Conservation (phyloP, 2,888 invertebrate species). For the Eupithecia dodoneata region DNA sequence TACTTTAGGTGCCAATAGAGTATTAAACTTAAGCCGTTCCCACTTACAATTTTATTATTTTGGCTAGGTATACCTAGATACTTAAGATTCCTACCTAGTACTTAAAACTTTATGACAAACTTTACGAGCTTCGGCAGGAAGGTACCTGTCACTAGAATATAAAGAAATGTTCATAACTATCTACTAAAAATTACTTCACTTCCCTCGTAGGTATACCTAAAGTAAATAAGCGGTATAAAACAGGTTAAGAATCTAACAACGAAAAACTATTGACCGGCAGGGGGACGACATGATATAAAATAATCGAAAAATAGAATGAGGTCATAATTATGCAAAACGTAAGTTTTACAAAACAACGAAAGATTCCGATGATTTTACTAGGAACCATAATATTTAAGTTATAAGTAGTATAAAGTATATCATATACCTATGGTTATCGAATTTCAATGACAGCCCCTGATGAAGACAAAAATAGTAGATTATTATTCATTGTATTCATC, state of each 20-base stretch:
- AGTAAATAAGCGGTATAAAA: not conserved
- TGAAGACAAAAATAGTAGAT: no score
- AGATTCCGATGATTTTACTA: not conserved
- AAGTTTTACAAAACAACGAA: not conserved
- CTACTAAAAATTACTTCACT: not conserved
- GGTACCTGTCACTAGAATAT: not conserved
- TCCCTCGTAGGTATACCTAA: not conserved
- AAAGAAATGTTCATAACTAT: not conserved
- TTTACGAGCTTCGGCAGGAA: not conserved
- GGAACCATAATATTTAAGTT: not conserved
- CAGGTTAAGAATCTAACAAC: not conserved
- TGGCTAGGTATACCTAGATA: not conserved
- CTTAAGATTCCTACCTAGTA: not conserved
- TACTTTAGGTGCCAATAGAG: no score
- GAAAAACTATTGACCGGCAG: no score
- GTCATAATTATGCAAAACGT: no score
- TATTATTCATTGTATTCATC: no score
- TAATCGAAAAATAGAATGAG: no score
- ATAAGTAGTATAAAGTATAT: no score
- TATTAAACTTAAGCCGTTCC: not conserved
- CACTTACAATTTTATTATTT: not conserved
- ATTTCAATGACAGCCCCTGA: no score
- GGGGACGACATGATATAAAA: no score
- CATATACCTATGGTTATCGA: no score
- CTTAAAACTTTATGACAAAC: constrained; percentile 3